Evolutionary conservation across 1,140 invertebrate species (phyloP).

Genomic region (Cepaea nemoralis): DNA sequence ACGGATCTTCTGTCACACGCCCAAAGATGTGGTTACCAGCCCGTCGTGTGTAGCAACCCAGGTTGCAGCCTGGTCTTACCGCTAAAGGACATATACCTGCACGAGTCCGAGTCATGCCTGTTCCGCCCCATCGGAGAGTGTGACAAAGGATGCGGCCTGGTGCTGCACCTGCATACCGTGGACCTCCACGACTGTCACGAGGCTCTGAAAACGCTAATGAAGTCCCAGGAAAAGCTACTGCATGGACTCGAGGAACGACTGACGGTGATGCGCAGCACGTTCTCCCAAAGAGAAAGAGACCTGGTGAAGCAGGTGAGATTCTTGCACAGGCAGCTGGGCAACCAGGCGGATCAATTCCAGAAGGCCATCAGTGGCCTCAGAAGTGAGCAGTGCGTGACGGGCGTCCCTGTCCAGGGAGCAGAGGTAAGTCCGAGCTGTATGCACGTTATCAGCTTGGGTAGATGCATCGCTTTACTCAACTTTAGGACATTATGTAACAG

Average conservation of each 20-base stretch:
- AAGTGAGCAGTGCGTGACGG: neutral
- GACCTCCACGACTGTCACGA: conserved; percentile 51
- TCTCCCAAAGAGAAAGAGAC: conserved; percentile 48
- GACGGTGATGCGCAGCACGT: conserved; percentile 40
- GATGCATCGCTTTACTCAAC: too few relatives aligned
- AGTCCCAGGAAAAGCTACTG: conserved; percentile 48
- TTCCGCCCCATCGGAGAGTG: conserved; percentile 52
- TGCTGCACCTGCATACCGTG: conserved; percentile 42
- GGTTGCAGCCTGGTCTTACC: conserved; percentile 45
- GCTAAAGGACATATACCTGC: conserved; percentile 41
- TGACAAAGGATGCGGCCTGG: conserved; percentile 53
- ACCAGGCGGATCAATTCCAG: conserved; percentile 46
- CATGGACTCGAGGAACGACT: conserved; percentile 49
- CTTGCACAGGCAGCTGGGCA: conserved; percentile 48
- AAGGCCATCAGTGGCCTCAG: conserved; percentile 25
- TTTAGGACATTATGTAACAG: too few relatives aligned
- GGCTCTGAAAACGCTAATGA: conserved; percentile 48
- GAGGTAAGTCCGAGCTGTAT: conserved; percentile 8
- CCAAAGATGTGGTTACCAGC: conserved; percentile 49
- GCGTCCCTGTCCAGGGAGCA: neutral
- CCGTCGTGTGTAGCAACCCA: conserved; percentile 48
- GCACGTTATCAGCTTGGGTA: too few relatives aligned
- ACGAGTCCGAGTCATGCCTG: conserved; percentile 48
- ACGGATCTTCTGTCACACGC: conserved; percentile 47
- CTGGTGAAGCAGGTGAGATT: conserved; percentile 47